Base-by-base conservation (phyloP, 2,113 vertebrate genomes). In the Prionailurus viverrinus region DNA sequence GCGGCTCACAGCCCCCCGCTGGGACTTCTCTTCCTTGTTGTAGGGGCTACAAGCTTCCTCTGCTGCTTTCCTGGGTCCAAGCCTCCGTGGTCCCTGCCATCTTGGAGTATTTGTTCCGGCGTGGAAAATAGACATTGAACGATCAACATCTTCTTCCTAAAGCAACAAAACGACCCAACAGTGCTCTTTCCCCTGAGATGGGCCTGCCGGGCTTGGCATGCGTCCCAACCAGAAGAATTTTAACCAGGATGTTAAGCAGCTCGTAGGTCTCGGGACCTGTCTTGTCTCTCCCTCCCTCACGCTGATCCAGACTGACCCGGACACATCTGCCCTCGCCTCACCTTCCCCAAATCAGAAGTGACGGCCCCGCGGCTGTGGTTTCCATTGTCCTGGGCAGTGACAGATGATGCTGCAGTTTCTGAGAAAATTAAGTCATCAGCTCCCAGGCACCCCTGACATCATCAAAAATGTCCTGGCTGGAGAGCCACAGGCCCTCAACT, bases 361-460 rank as follows among this genome's bases (percentile, higher is more conserved):
- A 93, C 87, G n/a, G 61, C 18, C 1, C 82, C 3, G 9, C n/a
- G 4, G 1, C 58, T 7, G n/a, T 1, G 58, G 73, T 58, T 63
- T 25, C 91, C 78, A 33, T 81, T 23, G 61, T 82, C 90, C 45
- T 1, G 31, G 80, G 58, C 78, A 39, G 45, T 89, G 79, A 96
- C 93, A 82, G 79, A 53, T n/a, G 78, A 82, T 15, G n/a, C 33
- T 1, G 45, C 78, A 16, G 29, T 78, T 69, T 58, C 71, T 2
- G 61, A 83, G 90, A 51, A 95, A 89, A 97, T 92, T 63, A 97
- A 96, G 95, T 74, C 81, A 79, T 98, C 96, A 82, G 69, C 53
- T 63, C 87, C 68, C 66, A 21, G 87, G 87, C 25, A 18, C 41
- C 89, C 41, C 87, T 85, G 97, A 92, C 96, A 92, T 55, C 82